Base-by-base conservation (phyloP, 2,888 invertebrate genomes). In the Clostera curtula region DNA sequence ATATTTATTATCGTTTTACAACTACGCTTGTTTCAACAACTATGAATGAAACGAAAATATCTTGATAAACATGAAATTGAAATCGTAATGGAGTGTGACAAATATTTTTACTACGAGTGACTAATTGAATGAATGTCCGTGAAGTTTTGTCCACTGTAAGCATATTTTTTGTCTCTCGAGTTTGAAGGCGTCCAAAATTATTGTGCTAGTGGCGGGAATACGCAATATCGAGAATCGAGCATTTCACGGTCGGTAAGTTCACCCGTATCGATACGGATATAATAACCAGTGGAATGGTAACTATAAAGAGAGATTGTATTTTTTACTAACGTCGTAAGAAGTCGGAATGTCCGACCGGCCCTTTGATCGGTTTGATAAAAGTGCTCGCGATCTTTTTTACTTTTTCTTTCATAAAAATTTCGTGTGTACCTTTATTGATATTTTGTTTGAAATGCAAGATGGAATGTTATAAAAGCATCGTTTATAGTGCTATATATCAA, bases 221-320 rank as follows among this genome's bases (percentile, higher is more conserved):
- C 54, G 58, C 63, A 67, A 69, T 73, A 75, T 74, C 61, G 58
- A 61, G 66, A 73, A 55, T 71, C 69, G 61, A 63, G 61, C 69
- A 72, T 80, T 83, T 75, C 82, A 82, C 80, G 82, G 61, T 79
- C 74, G 69, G 75, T 76, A 76, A 79, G 73, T 65, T 65, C 59
- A 60, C 62, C 66, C 69, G 69, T 75, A 76, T 75, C 79, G 75
- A 73, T 72, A 74, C 74, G 74, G 74, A 74, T 75, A 77, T 74
- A 82, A 82, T 80, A 80, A 80, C 82, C 82, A 79, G 72, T 73
- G 76, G 67, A 82, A 82, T 80, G 77, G 76, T 82, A 80, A 82
- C 82, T 82, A 82, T 82, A 82, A 82, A 82, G 82, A 73, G 66
- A 82, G 80, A 82, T 82, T 82, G 80, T 82, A 74, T 80, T 82